Conservation (phyloP, 2,113 vertebrate species). For the Brachionichthys hirsutus region DNA sequence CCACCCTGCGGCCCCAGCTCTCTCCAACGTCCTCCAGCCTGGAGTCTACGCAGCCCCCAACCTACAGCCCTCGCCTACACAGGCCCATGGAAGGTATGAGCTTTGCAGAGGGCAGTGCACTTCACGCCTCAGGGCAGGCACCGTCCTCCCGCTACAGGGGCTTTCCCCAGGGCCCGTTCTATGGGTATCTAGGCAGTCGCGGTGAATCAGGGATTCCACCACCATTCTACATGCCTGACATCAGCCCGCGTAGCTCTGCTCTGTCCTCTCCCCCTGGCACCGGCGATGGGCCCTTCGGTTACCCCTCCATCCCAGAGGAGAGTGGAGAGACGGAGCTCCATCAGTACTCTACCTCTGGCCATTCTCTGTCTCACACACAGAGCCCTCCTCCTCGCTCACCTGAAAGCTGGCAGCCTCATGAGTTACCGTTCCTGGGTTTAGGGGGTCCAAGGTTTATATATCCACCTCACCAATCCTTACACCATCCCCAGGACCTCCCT, state of each 20-base stretch:
- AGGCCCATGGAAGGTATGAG: conserved; percentile 88
- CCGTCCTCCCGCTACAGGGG: conserved; percentile 85
- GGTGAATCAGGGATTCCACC: conserved; percentile 90
- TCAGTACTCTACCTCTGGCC: conserved; percentile 87
- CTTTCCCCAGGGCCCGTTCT: conserved; percentile 93
- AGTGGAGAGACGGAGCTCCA: conserved; percentile 84
- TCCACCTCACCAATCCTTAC: conserved; percentile 83
- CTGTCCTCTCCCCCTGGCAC: conserved; percentile 92
- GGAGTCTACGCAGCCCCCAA: conserved; percentile 97
- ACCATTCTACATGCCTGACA: conserved; percentile 98
- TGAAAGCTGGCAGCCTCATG: conserved; percentile 91
- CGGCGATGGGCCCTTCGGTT: conserved; percentile 89
- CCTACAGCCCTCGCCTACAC: conserved; percentile 96
- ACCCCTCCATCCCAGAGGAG: conserved; percentile 93
- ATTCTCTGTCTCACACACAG: conserved; percentile 92
- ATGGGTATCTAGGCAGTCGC: conserved; percentile 93
- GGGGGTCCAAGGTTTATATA: conserved; percentile 90
- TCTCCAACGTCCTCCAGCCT: conserved; percentile 97
- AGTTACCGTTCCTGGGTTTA: conserved; percentile 90
- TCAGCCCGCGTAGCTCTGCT: conserved; percentile 95
- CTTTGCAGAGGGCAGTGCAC: conserved; percentile 84
- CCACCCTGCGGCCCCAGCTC: conserved; percentile 92
- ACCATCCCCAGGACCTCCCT: conserved; percentile 84
- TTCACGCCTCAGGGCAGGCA: conserved; percentile 92
- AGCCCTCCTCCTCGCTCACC: conserved; percentile 90